Percentiles rank a stretch among this genome's conserved stretches.
Evolutionary conservation across 2,113 vertebrate species (phyloP).

Genomic region (Tragelaphus strepsiceros): DNA sequence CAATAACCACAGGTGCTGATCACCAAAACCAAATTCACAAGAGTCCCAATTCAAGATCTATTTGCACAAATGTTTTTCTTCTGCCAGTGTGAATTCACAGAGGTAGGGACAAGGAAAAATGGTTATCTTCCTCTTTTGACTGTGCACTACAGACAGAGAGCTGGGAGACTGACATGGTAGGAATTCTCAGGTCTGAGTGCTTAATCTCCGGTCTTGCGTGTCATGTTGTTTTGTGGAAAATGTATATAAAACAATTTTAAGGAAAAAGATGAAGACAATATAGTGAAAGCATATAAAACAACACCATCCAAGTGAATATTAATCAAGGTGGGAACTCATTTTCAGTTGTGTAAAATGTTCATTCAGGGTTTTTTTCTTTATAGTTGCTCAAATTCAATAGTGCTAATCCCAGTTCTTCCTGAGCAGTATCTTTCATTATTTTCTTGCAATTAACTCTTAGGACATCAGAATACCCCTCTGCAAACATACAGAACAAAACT

Average conservation of each 20-base stretch:
- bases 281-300: not conserved
- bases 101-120: not conserved
- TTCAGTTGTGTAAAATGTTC: not conserved
- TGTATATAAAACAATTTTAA: not conserved
- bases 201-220: rapidly evolving
- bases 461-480: not conserved
- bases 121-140: not conserved
- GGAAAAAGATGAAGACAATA: not conserved
- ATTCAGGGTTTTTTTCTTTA: not conserved
- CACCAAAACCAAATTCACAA: not conserved
- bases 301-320: not conserved
- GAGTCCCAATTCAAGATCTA: not conserved
- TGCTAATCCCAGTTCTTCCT: not conserved
- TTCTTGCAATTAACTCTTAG: not conserved
- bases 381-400: not conserved
- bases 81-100: not conserved
- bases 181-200: not conserved
- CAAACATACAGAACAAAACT: not conserved
- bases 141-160: not conserved
- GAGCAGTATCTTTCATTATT: not conserved
- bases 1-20: not conserved
- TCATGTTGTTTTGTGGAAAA: not conserved
- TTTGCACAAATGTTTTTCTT: not conserved
- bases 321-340: not conserved
- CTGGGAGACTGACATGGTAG: not conserved